phyloP scores from a whole-genome alignment of 2,888 invertebrate species.

The Cylloceria caligata region DNA sequence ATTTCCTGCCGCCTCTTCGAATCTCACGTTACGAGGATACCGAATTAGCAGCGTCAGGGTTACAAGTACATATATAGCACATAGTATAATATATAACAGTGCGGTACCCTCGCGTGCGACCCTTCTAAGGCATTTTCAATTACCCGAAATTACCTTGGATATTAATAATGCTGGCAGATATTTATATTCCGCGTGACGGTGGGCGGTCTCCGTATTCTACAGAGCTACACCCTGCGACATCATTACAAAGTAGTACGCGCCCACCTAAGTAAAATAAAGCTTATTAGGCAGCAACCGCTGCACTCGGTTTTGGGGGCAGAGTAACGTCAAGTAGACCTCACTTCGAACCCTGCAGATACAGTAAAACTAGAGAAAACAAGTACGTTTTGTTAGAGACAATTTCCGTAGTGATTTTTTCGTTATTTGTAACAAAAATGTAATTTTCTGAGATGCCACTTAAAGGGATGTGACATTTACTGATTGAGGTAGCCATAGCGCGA shows the following conservation, averaged over 20 bases:
- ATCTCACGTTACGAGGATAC: conserved; percentile 28
- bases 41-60: conserved; percentile 27
- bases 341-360: neutral
- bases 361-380: neutral
- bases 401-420: neutral
- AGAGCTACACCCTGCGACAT: conserved; percentile 50
- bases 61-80: conserved; percentile 19
- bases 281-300: conserved; percentile 72
- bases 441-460: too few species aligned
- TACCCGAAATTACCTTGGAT: conserved; percentile 77
- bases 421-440: too few species aligned
- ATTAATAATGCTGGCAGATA: conserved; percentile 78
- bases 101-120: conserved; percentile 65
- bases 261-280: conserved; percentile 73
- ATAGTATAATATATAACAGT: conserved; percentile 18
- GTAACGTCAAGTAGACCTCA: neutral
- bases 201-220: conserved; percentile 59
- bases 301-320: conserved; percentile 58
- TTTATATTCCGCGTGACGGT: conserved; percentile 71
- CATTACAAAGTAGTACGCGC: conserved; percentile 73
- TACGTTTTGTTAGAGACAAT: neutral
- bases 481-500: too few species aligned
- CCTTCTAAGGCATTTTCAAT: conserved; percentile 78
- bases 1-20: conserved; percentile 30
- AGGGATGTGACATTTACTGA: too few species aligned